phyloP scores from a whole-genome alignment of 1,140 invertebrate species.

The Chironomus striatipennis region DNA sequence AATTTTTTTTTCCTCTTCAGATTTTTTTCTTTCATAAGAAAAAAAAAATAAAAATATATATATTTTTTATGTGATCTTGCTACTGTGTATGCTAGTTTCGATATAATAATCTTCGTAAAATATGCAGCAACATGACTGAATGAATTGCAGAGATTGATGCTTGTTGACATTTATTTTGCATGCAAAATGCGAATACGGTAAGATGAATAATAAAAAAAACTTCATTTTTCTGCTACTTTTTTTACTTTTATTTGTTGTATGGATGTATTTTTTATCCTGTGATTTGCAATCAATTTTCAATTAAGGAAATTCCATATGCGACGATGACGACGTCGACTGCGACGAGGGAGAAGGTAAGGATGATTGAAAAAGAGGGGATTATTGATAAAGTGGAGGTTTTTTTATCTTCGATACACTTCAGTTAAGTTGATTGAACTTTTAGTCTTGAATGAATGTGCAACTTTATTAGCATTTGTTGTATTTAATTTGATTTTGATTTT shows the following conservation, averaged over 20 bases:
- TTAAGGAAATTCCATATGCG: neutral
- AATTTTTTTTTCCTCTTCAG: neutral
- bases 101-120: neutral
- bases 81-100: neutral
- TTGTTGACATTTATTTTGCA: slow-evolving; percentile 14
- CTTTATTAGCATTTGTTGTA: too few relatives aligned
- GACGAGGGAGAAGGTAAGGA: too few relatives aligned
- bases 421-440: too few relatives aligned
- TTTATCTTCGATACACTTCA: too few relatives aligned
- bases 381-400: too few relatives aligned
- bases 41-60: too few relatives aligned
- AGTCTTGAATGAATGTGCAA: too few relatives aligned
- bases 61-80: too few relatives aligned
- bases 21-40: neutral
- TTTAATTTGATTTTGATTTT: too few relatives aligned
- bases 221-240: neutral
- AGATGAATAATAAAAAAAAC: too few relatives aligned
- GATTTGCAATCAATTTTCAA: slow-evolving; percentile 13
- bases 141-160: neutral
- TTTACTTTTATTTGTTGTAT: neutral
- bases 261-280: neutral
- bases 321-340: too few relatives aligned
- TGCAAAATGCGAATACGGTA: slow-evolving; percentile 4
- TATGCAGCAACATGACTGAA: slow-evolving; percentile 12
- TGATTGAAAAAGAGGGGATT: too few relatives aligned